Conservation (phyloP, 2,113 vertebrate species). For the Chascanopsetta lugubris region DNA sequence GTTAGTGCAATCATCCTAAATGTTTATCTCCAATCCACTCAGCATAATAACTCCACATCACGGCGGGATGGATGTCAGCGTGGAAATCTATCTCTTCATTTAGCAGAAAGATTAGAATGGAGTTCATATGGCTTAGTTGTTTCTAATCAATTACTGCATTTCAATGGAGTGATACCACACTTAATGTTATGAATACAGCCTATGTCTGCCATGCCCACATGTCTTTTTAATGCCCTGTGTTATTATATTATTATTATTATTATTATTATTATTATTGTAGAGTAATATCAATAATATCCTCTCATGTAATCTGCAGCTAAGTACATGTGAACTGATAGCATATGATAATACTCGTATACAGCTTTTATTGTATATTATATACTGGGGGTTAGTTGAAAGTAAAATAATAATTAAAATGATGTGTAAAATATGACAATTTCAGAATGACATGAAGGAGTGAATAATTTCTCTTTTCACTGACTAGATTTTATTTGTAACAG, state of each 20-base stretch:
- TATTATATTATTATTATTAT: constrained; percentile 30
- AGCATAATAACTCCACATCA: constrained; percentile 70
- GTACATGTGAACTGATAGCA: constrained; percentile 22
- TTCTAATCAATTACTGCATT: constrained; percentile 76
- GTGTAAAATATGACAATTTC: constrained; percentile 2
- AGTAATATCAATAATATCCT: constrained; percentile 54
- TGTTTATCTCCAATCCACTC: constrained; percentile 74
- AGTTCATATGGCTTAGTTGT: constrained; percentile 74
- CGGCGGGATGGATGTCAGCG: constrained; percentile 61
- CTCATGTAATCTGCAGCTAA: constrained; percentile 34
- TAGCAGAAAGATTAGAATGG: constrained; percentile 69
- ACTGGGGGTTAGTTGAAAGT: not conserved
- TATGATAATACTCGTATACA: not conserved
- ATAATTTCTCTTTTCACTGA: not conserved
- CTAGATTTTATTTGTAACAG: not conserved
- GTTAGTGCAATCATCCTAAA: constrained; percentile 74
- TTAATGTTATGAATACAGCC: constrained; percentile 70
- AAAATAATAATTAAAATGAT: constrained; percentile 1
- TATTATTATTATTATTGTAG: constrained; percentile 31
- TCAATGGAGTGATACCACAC: constrained; percentile 70
- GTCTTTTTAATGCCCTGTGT: constrained; percentile 42
- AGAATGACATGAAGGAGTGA: not conserved
- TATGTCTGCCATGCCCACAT: constrained; percentile 29
- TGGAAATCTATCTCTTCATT: constrained; percentile 77
- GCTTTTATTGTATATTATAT: not conserved